Conservation (phyloP, 2,797 vertebrate genomes). For the Molossus alvarezi region DNA sequence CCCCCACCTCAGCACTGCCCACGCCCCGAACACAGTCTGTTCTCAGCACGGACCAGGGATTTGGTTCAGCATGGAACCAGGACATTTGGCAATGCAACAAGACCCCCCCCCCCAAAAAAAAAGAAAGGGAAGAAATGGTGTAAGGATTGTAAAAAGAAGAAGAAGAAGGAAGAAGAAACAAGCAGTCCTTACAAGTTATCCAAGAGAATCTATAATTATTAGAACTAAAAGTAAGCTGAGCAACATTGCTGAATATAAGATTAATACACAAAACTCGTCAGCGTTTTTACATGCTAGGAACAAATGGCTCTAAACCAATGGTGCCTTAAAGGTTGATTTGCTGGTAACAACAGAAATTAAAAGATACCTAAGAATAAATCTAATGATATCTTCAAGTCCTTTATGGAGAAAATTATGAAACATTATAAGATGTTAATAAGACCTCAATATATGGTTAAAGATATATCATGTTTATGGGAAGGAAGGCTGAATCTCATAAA, state of each 20-base stretch:
- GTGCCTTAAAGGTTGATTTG: background rate
- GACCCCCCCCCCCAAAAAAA: background rate
- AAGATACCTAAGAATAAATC: background rate
- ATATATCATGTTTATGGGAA: accelerated
- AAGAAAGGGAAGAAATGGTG: background rate
- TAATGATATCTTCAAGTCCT: background rate
- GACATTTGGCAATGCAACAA: background rate
- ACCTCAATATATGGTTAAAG: background rate
- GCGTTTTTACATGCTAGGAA: background rate
- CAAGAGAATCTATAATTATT: background rate
- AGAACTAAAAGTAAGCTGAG: background rate
- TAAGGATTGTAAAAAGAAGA: background rate
- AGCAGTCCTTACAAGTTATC: background rate
- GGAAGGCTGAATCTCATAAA: background rate
- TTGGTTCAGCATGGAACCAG: background rate
- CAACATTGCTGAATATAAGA: background rate
- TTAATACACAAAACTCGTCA: accelerated
- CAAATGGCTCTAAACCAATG: background rate
- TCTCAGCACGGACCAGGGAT: no score
- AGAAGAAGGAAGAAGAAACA: background rate
- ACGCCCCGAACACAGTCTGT: accelerated
- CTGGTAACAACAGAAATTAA: background rate
- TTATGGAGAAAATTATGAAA: background rate
- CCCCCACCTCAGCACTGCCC: accelerated
- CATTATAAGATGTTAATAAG: background rate